Evolutionary conservation across 2,797 vertebrate species (phyloP).

Genomic region (Xenentodon cancila): DNA sequence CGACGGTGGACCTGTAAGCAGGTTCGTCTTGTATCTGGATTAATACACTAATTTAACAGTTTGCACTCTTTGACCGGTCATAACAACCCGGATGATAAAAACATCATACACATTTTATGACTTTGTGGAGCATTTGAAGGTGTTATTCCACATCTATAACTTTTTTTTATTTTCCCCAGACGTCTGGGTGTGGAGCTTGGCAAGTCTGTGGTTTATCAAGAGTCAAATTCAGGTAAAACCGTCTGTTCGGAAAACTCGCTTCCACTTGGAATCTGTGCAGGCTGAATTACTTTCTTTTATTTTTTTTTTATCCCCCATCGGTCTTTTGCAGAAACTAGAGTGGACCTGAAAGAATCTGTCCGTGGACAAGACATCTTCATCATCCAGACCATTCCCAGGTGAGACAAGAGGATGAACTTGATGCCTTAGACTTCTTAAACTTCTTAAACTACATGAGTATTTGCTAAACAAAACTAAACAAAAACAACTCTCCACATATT

Average conservation of each 20-base stretch:
- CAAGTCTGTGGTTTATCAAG: constrained; percentile 95
- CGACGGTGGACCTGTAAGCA: too few relatives aligned
- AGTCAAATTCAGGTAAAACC: constrained; percentile 90
- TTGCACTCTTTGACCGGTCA: too few relatives aligned
- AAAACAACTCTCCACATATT: too few relatives aligned
- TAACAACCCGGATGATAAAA: too few relatives aligned
- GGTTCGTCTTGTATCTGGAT: too few relatives aligned
- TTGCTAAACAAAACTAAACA: too few relatives aligned
- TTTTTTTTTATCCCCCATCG: not conserved
- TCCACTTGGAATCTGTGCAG: not conserved
- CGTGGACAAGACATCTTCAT: constrained; percentile 98
- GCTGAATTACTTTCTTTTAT: not conserved
- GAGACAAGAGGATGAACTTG: constrained; percentile 25
- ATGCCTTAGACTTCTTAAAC: too few relatives aligned
- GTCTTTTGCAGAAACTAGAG: constrained; percentile 89
- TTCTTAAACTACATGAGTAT: too few relatives aligned
- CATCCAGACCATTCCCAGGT: constrained; percentile 98
- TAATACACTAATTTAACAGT: too few relatives aligned
- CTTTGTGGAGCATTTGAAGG: too few relatives aligned
- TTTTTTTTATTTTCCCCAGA: constrained; percentile 63
- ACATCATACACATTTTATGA: too few relatives aligned
- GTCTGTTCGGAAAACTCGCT: not conserved
- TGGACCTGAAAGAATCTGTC: constrained; percentile 97
- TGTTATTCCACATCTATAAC: not conserved
- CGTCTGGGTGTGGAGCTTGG: constrained; percentile 94